Evolutionary conservation across 1,140 invertebrate species (phyloP), one percentile per base, ranked within the genome.

Genomic region (Ostrea denselamellosa): DNA sequence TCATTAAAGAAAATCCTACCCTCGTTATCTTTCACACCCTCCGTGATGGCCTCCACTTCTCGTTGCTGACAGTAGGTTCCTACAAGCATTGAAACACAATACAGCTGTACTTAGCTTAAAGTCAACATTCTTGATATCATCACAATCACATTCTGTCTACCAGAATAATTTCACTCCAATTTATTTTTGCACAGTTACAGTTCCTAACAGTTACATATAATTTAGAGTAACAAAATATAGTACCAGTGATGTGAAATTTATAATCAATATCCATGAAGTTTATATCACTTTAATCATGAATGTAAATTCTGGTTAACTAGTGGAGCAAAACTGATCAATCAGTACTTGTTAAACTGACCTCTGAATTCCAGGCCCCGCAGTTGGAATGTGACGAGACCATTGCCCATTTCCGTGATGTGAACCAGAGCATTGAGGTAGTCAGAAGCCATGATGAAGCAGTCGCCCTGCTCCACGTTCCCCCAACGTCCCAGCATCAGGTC

Each of bases 351-450:
- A 5, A 4, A 89, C 87, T 92, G 87, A 89, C 98, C 99, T 86
- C 98, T 95, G 95, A 99, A 99, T 95, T 99, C 99, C 5, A 99
- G 95, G 7, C 99, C 99, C 88, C 99, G 96, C 93, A 99, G 94
- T 96, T 99, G 99, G 95, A 99, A 99, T 0, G 99, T 99, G 7
- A 99, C 98, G 58, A 99, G 95, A 0, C 99, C 99, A 94, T 99
- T 99, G n/a, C 98, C 99, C 92, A 99, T 96, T 95, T 99, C 99
- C 77, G 99, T 97, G 82, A 99, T 97, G 94, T 99, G 99, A 0
- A 99, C 98, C 44, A 99, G 95, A 93, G 99, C 99, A 95, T 99
- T 99, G 1, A 99, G 96, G 94, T 99, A 99, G 95, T 99, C 98
- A 0, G 98, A 99, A 4, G 98, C 98, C 88, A 99, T 96, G 84